phyloP scores from a whole-genome alignment of 1,140 invertebrate species.

The Drosophila simulans region DNA sequence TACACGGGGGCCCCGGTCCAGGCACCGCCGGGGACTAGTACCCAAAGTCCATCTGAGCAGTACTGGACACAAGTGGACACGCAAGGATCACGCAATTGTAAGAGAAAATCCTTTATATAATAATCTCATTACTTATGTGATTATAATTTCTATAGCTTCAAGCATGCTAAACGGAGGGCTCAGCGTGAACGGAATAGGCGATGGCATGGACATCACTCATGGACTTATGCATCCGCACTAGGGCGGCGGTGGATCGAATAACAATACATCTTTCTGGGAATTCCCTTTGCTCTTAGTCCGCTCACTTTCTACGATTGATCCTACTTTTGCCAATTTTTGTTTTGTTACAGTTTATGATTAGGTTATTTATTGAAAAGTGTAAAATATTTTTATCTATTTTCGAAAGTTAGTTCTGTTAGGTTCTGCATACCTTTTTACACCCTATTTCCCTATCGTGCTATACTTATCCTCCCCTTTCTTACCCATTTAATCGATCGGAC shows the following conservation, averaged over 20 bases:
- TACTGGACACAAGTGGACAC: slow-evolving; percentile 95
- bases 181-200: slow-evolving; percentile 90
- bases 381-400: slow-evolving; percentile 32
- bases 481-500: slow-evolving; percentile 20
- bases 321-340: slow-evolving; percentile 15
- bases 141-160: slow-evolving; percentile 85
- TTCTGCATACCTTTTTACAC: slow-evolving; percentile 4
- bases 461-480: background rate
- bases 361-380: slow-evolving; percentile 55
- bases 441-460: background rate
- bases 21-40: slow-evolving; percentile 95
- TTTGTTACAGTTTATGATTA: slow-evolving; percentile 34
- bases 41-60: slow-evolving; percentile 95
- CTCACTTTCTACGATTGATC: slow-evolving; percentile 21
- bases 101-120: slow-evolving; percentile 2
- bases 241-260: slow-evolving; percentile 16
- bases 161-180: slow-evolving; percentile 93
- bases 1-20: slow-evolving; percentile 94
- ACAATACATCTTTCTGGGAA: slow-evolving; percentile 33
- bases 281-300: slow-evolving; percentile 29
- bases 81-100: slow-evolving; percentile 84
- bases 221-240: slow-evolving; percentile 78
- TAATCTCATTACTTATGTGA: background rate
- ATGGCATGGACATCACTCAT: slow-evolving; percentile 88
- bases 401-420: slow-evolving; percentile 4